Evolutionary conservation across 2,888 invertebrate genomes (phyloP).

Genomic region (Perithous albicinctus): DNA sequence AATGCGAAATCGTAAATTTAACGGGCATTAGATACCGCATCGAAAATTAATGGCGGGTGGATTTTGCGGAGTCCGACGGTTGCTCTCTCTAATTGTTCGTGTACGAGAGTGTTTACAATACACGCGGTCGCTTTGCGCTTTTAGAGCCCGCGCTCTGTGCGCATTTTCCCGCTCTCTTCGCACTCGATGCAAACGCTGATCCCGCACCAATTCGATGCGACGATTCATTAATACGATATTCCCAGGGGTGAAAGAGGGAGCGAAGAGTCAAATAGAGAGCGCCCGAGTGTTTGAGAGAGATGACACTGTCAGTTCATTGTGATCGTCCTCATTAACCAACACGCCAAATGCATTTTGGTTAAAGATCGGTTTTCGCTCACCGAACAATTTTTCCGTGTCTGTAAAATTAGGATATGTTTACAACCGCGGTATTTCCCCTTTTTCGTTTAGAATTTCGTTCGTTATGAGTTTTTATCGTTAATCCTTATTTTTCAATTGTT

Average conservation of each 20-base stretch:
- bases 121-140: slow-evolving; percentile 45
- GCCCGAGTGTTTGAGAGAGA: slow-evolving; percentile 36
- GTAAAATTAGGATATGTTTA: slow-evolving; percentile 1
- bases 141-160: slow-evolving; percentile 21
- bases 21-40: slow-evolving; percentile 54
- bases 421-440: neutral
- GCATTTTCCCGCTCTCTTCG: neutral
- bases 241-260: slow-evolving; percentile 63
- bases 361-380: slow-evolving; percentile 32
- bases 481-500: neutral
- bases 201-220: slow-evolving; percentile 51
- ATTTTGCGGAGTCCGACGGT: slow-evolving; percentile 13
- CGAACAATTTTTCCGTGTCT: neutral
- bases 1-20: slow-evolving; percentile 59
- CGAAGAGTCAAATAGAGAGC: slow-evolving; percentile 23
- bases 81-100: slow-evolving; percentile 61
- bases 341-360: slow-evolving; percentile 71
- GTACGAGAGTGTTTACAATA: slow-evolving; percentile 39
- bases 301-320: slow-evolving; percentile 49
- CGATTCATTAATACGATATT: slow-evolving; percentile 77
- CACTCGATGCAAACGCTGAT: slow-evolving; percentile 15
- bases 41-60: slow-evolving; percentile 54
- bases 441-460: too few species aligned
- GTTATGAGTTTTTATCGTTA: neutral
- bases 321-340: slow-evolving; percentile 76